Evolutionary conservation across 2,888 invertebrate species (phyloP), one percentile per base, ranked within the genome.

Genomic region (Drosophila trichaetosa): DNA sequence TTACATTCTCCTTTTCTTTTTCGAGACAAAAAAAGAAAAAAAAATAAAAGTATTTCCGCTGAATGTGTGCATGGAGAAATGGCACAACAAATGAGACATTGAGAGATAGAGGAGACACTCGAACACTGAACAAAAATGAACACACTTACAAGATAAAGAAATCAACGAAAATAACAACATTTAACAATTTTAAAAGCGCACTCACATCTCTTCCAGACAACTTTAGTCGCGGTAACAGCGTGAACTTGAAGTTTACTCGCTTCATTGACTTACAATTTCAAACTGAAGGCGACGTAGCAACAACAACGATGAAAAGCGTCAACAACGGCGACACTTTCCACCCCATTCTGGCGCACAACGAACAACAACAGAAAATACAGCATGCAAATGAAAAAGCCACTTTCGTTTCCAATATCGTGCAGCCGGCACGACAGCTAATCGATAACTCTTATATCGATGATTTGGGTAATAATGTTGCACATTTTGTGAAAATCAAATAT

Each of bases 161-260:
- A 59, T 60, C 51, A 59, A 81, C 76, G 31, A 76, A 71, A 66
- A 67, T 33, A 68, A 60, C 68, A 75, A 73, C 76, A 76, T 42
- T 70, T 70, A 76, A 80, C 74, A 83, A 83, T 73, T 79, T 74
- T 31, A 79, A 76, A 76, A 63, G 72, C 68, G 65, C 82, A 93
- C 93, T 93, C 92, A 93, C 93, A 93, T 93, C 93, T 93, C 89
- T 93, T 93, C 93, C 93, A 93, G 92, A 92, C 92, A 93, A 93
- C 92, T 92, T 92, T 86, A 92, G 92, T 92, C 93, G 93, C 93
- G 93, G 92, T 92, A 93, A 92, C 92, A 92, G 91, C 93, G 93
- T 92, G 92, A 91, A 91, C 91, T 91, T 90, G 86, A 91, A 92
- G 93, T 91, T 91, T 90, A 90, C 92, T 90, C 90, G 92, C 92